Conservation (phyloP, 2,888 invertebrate species). For the Allacma fusca region DNA sequence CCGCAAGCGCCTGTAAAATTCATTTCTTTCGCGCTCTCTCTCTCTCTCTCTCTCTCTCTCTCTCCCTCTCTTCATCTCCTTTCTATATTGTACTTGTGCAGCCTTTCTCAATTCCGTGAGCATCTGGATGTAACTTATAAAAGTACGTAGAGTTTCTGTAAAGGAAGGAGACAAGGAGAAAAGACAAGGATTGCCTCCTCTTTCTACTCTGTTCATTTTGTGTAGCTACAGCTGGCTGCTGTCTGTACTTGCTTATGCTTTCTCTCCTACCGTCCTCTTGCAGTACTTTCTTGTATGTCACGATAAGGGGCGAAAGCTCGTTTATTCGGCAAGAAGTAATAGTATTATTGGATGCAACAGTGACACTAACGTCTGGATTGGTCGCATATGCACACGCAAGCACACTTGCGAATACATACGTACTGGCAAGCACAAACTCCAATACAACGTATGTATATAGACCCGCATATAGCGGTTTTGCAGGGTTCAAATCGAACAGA, state of each 20-base stretch:
- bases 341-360: constrained; percentile 4
- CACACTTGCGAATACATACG: neutral
- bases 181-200: constrained; percentile 7
- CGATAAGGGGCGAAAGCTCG: neutral
- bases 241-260: constrained; percentile 11
- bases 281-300: neutral
- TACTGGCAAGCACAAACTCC: too few relatives aligned
- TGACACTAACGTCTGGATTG: neutral
- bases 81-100: constrained; percentile 1
- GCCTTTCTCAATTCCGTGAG: too few relatives aligned
- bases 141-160: too few relatives aligned
- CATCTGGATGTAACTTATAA: too few relatives aligned
- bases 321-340: neutral
- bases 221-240: neutral
- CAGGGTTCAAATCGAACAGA: constrained; percentile 35
- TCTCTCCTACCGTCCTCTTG: neutral
- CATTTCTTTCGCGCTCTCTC: constrained; percentile 13
- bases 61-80: constrained; percentile 15
- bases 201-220: neutral
- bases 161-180: neutral
- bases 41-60: neutral
- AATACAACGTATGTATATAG: neutral
- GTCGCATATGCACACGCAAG: neutral
- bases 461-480: constrained; percentile 26
- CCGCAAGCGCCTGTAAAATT: constrained; percentile 30